Percentiles rank a stretch among this genome's conserved stretches.
Evolutionary conservation across 1,140 invertebrate genomes (phyloP).

Genomic region (Lepidurus apus): DNA sequence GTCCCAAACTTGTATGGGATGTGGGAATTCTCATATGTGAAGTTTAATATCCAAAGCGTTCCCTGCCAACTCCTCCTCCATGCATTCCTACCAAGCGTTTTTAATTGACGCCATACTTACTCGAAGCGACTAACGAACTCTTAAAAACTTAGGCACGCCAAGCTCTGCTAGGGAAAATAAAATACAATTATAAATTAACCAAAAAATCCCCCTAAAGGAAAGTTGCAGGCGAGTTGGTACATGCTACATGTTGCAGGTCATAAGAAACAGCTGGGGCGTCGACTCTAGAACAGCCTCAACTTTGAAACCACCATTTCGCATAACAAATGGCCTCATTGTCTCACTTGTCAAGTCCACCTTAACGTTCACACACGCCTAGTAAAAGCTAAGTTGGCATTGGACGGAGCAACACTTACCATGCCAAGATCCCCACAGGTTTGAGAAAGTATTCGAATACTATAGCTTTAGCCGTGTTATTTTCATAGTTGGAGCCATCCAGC

Average conservation of each 20-base stretch:
- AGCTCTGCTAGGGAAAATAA: neutral
- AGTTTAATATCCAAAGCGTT: neutral
- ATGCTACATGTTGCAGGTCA: neutral
- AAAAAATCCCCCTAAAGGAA: neutral
- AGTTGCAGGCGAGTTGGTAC: neutral
- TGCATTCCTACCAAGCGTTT: neutral
- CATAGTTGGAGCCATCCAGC: too few relatives aligned
- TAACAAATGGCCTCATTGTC: conserved; percentile 7
- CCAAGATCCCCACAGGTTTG: conserved; percentile 1
- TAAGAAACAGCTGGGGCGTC: neutral
- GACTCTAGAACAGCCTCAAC: neutral
- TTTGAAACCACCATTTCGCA: neutral
- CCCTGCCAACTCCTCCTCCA: neutral
- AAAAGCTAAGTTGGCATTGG: neutral
- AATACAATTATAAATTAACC: neutral
- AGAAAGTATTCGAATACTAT: too few relatives aligned
- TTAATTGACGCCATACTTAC: neutral
- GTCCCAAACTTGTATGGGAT: neutral
- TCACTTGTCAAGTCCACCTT: neutral
- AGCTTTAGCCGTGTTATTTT: too few relatives aligned
- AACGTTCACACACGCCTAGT: neutral
- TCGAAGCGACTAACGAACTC: neutral
- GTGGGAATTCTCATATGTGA: neutral
- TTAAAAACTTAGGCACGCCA: neutral
- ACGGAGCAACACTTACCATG: conserved; percentile 7